Base-by-base conservation (phyloP, 2,113 vertebrate genomes). In the Lasiurus borealis region DNA sequence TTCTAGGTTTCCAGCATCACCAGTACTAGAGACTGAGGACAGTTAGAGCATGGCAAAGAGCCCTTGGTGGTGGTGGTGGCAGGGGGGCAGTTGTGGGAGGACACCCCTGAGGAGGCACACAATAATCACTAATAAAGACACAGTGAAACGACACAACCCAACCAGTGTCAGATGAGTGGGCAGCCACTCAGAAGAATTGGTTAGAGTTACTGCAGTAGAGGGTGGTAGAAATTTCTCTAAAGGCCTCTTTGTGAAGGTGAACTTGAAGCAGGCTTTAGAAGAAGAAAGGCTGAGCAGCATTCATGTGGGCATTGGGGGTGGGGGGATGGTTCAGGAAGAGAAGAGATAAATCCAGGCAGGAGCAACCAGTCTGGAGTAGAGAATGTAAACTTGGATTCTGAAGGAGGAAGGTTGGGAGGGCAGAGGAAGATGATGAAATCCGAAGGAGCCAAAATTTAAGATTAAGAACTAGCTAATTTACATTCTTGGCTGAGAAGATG, bases 181-280 rank as follows among this genome's bases (percentile, higher is more conserved):
- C 25, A 19, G 46, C 21, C 18, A 16, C 71, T 84, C 50, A 90
- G 44, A 19, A 14, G 52, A 82, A 23, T 2, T 36, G 40, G 14
- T 29, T 80, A 77, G 10, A 77, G 40, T 90, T 44, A 50, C 19
- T n/a, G 4, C 29, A 6, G 18, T 46, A 29, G n/a, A 76, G 16
- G 19, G 10, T 16, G 34, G 50, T 80, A 82, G 91, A 85, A 83
- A 57, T 68, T 95, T 29, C 81, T 73, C 12, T 88, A 68, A 89
- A 71, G 36, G 0, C 3, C 76, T 62, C 31, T 88, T 80, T 36
- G 15, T 29, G 69, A 52, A 76, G 69, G 21, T 69, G 68, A 81
- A 14, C 54, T 88, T 15, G 6, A 57, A 40, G 36, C 27, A 75
- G 15, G 8, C 25, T 91, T 91, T 91, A 59, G 80, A 76, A 48